Conservation (phyloP, 2,888 invertebrate species). For the Nomada ferruginata region DNA sequence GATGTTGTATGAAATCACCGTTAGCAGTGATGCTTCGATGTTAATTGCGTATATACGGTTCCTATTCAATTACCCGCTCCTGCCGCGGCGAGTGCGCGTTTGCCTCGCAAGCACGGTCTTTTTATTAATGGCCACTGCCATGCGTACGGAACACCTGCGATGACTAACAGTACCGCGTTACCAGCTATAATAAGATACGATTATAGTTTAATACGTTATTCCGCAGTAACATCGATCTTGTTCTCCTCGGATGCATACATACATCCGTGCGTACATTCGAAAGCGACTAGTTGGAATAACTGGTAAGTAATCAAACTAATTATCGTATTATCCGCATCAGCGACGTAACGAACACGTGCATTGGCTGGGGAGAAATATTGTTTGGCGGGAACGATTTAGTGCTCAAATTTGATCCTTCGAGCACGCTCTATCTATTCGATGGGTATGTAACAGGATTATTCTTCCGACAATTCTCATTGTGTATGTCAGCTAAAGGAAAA, state of each 20-base stretch:
- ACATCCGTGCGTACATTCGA: neutral
- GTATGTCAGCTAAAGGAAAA: no score
- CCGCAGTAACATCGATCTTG: constrained; percentile 20
- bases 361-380: no score
- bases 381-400: no score
- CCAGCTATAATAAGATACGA: constrained; percentile 42
- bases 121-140: constrained; percentile 61
- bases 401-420: no score
- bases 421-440: no score
- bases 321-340: neutral
- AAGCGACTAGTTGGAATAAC: neutral
- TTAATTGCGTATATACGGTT: constrained; percentile 38
- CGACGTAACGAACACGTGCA: no score
- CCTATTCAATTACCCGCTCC: constrained; percentile 56
- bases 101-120: constrained; percentile 40
- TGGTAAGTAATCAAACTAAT: neutral
- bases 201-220: constrained; percentile 31
- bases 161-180: constrained; percentile 65
- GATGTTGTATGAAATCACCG: constrained; percentile 2
- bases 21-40: constrained; percentile 2
- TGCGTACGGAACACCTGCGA: constrained; percentile 64
- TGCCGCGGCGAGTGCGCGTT: constrained; percentile 35
- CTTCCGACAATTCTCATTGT: no score
- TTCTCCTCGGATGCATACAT: neutral
- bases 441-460: no score